Evolutionary conservation across 2,888 invertebrate species (phyloP), one percentile per base, ranked within the genome.

Genomic region (Incurvaria masculella): DNA sequence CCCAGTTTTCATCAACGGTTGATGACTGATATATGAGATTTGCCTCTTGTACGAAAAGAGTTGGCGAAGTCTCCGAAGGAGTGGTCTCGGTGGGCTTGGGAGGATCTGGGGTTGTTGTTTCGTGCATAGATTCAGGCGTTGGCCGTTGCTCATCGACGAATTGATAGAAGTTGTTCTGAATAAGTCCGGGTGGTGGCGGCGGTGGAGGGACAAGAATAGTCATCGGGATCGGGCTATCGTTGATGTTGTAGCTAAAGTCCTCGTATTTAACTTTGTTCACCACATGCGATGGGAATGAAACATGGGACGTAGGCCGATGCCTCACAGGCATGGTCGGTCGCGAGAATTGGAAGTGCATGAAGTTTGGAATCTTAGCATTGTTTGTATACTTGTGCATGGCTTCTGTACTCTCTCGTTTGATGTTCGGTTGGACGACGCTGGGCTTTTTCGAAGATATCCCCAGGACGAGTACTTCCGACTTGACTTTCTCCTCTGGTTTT

Each of bases 181-280:
- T 14, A 50, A 72, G 72, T 14, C 69, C 69, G 3, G 71, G 73
- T 1, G 78, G 73, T 18, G 81, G 81, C 26, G 81, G 72, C 1
- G 88, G 87, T 11, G 88, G 87, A 14, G 88, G 88, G 51, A 88
- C 81, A 48, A 88, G 73, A 61, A 87, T 83, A 1, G 87, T 86
- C 67, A 85, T 83, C 1, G 86, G 86, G 46, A 78, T 66, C 17
- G 68, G 59, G 44, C 74, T 72, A 16, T 85, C 79, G 44, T 71
- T 69, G 33, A 70, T 57, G 62, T 83, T 81, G 52, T 80, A 73
- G 27, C 76, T 66, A 49, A 66, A 79, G 51, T 81, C 81, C 48
- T 81, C 79, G 62, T 80, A 72, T 63, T 81, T 72, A 45, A 33
- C 14, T 33, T 33, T 33, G 33, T 33, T 33, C 11, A n/a, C 4